Base-by-base conservation (phyloP, 2,113 vertebrate genomes). In the Galemys pyrenaicus region DNA sequence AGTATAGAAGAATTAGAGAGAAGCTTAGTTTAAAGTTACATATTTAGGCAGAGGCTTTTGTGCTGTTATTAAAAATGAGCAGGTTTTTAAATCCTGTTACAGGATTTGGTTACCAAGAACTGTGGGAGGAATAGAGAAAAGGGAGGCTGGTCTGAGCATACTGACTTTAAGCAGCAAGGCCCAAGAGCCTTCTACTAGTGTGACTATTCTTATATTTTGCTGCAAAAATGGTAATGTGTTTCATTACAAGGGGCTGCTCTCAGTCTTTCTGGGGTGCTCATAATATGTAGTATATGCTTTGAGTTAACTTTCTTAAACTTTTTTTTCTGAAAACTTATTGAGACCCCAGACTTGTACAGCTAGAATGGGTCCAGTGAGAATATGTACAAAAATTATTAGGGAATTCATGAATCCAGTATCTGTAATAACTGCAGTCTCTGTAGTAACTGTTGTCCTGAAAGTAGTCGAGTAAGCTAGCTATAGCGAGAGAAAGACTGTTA, bases 381-480 rank as follows among this genome's bases (percentile, higher is more conserved):
- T 75, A 87, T n/a, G 28, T 67, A 44, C 9, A 94, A 79, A 83
- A 65, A 68, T 91, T 89, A 91, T 46, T 87, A 10, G 24, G 4
- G 89, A 71, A n/a, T 75, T 82, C n/a, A 73, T 73, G 35, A 62
- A 62, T 89, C 91, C 17, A 70, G 1, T 81, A 32, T 89, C 83
- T 64, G 3, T 77, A 51, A 51, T 77, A 92, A 62, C 35, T 71
- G 44, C 17, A 70, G 1, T 84, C 28, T 89, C 83, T 64, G 3
- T 80, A 51, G 46, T 71, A 92, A 62, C 32, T 65, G 22, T 74
- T 91, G 9, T 30, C 64, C n/a, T 75, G 58, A 89, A 92, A 87
- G 87, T 78, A 79, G 68, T 44, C 93, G 87, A 74, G 68, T 78
- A 96, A 85, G 35, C 20, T 44, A 74, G 15, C 58, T 46, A 68